Evolutionary conservation across 2,113 vertebrate species (phyloP).

Genomic region (Poeciliopsis prolifica): DNA sequence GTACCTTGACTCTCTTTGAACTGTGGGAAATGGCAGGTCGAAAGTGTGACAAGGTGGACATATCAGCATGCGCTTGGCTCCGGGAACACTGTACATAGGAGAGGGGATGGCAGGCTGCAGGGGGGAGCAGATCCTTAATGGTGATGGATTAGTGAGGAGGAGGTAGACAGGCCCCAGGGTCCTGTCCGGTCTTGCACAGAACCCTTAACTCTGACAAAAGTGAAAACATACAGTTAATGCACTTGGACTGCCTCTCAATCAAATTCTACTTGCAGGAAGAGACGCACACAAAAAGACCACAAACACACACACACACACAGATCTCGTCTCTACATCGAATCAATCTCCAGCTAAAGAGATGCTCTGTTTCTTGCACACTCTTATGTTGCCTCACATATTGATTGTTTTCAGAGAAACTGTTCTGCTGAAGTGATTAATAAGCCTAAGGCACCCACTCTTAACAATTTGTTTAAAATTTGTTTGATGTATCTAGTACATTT

Average conservation of each 20-base stretch:
- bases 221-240: conserved; percentile 29
- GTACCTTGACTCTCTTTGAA: conserved; percentile 6
- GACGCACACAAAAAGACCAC: background rate
- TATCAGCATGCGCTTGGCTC: conserved; percentile 27
- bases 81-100: conserved; percentile 37
- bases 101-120: conserved; percentile 33
- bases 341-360: conserved; percentile 33
- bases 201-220: conserved; percentile 29
- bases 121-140: conserved; percentile 39
- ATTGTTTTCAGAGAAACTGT: conserved; percentile 24
- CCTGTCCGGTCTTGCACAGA: conserved; percentile 33
- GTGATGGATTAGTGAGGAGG: conserved; percentile 63
- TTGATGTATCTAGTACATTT: background rate
- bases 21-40: conserved; percentile 43
- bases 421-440: conserved; percentile 14
- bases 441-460: conserved; percentile 5
- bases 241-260: conserved; percentile 43
- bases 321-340: conserved; percentile 15
- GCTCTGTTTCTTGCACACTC: conserved; percentile 12
- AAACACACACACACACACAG: conserved; percentile 16
- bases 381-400: conserved; percentile 11
- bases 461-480: conserved; percentile 22
- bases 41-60: conserved; percentile 3
- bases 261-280: conserved; percentile 25
- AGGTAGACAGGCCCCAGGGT: conserved; percentile 41